Conservation (phyloP, 2,113 vertebrate species). For the Illadopsis cleaveri region DNA sequence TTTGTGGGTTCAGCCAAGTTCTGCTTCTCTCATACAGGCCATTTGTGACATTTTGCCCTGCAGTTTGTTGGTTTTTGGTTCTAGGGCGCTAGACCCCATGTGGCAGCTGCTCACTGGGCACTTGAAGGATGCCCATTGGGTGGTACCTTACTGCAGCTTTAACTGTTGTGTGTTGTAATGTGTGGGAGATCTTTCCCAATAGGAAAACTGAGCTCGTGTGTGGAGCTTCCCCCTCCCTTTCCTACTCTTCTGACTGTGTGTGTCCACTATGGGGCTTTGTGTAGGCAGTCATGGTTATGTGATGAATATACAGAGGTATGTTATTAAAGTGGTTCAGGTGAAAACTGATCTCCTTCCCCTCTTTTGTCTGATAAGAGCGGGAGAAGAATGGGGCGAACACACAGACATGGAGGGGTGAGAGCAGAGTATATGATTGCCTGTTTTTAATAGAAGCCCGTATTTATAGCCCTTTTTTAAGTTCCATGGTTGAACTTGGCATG, state of each 20-base stretch:
- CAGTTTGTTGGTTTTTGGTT: neutral
- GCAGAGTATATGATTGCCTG: neutral
- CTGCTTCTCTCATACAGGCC: neutral
- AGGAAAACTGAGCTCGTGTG: neutral
- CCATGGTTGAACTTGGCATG: neutral
- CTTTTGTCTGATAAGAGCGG: neutral
- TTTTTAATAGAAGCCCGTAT: neutral
- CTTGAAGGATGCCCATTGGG: neutral
- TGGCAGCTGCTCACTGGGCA: neutral
- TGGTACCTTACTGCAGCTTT: neutral
- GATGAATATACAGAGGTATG: neutral
- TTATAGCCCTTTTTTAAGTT: neutral
- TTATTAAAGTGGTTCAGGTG: neutral
- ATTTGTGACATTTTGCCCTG: neutral
- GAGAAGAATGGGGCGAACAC: neutral
- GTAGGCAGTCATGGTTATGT: neutral
- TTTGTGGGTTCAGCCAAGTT: neutral
- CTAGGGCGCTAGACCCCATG: rapidly evolving
- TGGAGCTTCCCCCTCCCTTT: neutral
- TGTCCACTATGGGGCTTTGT: neutral
- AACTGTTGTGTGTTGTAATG: rapidly evolving
- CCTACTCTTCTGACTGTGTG: neutral
- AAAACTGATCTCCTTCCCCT: neutral
- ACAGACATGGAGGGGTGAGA: neutral
- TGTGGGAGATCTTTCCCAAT: neutral